Evolutionary conservation across 2,888 invertebrate genomes (phyloP).

Genomic region (Lutraria lutraria): DNA sequence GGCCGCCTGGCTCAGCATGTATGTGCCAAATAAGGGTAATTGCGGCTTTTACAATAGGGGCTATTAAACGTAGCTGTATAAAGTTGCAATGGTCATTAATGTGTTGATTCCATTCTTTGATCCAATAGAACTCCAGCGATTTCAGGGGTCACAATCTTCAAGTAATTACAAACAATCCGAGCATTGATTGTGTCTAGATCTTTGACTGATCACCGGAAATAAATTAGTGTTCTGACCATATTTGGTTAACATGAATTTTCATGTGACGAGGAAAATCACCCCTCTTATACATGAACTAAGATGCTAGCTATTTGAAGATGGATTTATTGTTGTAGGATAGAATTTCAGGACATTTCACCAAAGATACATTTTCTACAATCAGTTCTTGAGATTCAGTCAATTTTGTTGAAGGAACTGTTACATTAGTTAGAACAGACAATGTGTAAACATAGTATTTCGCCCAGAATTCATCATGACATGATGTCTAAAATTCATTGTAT

Average conservation of each 20-base stretch:
- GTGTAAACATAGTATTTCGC: too few species aligned
- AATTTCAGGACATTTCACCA: not conserved
- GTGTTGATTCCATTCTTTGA: constrained; percentile 12
- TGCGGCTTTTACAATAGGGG: constrained; percentile 38
- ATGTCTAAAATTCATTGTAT: too few species aligned
- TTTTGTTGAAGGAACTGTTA: too few species aligned
- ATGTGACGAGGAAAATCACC: not conserved
- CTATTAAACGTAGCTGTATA: constrained; percentile 36
- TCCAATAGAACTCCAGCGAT: constrained; percentile 14
- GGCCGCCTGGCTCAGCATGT: constrained; percentile 30
- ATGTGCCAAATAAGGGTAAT: constrained; percentile 42
- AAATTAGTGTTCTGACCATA: constrained; percentile 18
- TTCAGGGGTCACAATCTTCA: constrained; percentile 29
- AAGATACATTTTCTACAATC: not conserved
- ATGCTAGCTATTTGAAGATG: not conserved
- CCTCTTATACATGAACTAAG: not conserved
- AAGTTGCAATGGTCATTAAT: constrained; percentile 16
- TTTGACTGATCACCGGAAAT: constrained; percentile 39
- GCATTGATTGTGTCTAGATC: constrained; percentile 28
- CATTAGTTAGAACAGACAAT: too few species aligned
- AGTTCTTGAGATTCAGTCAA: not conserved
- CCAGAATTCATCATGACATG: too few species aligned
- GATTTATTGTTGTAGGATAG: not conserved
- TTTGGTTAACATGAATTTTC: not conserved
- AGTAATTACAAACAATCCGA: constrained; percentile 25